Evolutionary conservation across 2,113 vertebrate genomes (phyloP).

Genomic region (Corynorhinus townsendii): DNA sequence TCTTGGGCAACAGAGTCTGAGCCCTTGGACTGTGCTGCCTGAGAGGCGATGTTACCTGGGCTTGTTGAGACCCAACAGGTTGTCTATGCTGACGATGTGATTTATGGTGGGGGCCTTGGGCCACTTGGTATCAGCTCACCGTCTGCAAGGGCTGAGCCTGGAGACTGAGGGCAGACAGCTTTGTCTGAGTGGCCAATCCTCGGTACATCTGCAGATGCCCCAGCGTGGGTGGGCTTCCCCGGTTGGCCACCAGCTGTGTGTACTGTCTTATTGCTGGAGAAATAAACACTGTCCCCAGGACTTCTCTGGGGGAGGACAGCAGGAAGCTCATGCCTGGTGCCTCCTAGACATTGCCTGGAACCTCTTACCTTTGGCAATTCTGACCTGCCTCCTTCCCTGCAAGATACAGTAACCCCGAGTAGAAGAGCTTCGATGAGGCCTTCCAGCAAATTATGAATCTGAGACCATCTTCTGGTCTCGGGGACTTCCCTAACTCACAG

Average conservation of each 20-base stretch:
- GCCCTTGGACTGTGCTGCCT: background rate
- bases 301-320: background rate
- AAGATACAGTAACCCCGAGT: background rate
- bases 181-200: background rate
- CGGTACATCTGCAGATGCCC: background rate
- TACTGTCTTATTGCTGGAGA: background rate
- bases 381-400: background rate
- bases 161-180: background rate
- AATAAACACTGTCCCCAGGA: background rate
- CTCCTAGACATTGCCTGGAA: background rate
- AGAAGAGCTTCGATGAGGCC: background rate
- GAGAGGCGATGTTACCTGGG: background rate
- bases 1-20: background rate
- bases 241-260: background rate
- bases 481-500: background rate
- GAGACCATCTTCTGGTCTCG: background rate
- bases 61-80: background rate
- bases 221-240: background rate
- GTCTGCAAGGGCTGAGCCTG: background rate
- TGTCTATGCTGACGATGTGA: background rate
- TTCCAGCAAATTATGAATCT: background rate
- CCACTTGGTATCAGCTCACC: background rate
- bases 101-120: background rate
- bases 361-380: background rate
- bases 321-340: rapidly evolving